Percentiles rank a stretch among this genome's conserved stretches.
Conservation (phyloP, 2,113 vertebrate genomes). For the Equus przewalskii region DNA sequence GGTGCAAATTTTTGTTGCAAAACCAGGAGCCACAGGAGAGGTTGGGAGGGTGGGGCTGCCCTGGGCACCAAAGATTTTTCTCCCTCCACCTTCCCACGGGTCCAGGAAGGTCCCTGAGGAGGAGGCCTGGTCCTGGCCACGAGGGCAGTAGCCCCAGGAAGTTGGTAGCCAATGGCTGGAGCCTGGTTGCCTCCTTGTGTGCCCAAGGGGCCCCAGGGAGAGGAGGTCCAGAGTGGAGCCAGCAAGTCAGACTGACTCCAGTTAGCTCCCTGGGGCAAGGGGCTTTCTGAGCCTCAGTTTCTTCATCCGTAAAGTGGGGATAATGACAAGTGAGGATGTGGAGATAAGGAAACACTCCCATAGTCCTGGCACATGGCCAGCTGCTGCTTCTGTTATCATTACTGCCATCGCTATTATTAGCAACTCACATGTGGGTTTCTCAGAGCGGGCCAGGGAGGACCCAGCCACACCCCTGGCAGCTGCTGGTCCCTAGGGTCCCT, state of each 20-base stretch:
- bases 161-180: neutral
- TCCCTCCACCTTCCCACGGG: neutral
- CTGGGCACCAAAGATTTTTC: too few species aligned
- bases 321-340: rapidly evolving
- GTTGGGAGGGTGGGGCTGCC: neutral
- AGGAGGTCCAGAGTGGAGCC: neutral
- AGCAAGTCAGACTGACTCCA: rapidly evolving
- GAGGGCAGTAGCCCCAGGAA: neutral
- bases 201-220: neutral
- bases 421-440: neutral
- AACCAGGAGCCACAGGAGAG: rapidly evolving
- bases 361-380: rapidly evolving
- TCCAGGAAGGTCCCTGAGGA: neutral
- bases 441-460: neutral
- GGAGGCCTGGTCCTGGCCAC: neutral
- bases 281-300: too few species aligned
- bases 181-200: neutral
- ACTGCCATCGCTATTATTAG: neutral
- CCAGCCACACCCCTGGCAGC: constrained; percentile 29
- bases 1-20: neutral
- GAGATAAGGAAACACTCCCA: rapidly evolving
- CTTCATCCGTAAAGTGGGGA: neutral
- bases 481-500: neutral
- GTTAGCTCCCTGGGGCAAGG: neutral
- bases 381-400: rapidly evolving